Evolutionary conservation across 1,140 invertebrate species (phyloP).

Genomic region (Tetragonula clypearis): DNA sequence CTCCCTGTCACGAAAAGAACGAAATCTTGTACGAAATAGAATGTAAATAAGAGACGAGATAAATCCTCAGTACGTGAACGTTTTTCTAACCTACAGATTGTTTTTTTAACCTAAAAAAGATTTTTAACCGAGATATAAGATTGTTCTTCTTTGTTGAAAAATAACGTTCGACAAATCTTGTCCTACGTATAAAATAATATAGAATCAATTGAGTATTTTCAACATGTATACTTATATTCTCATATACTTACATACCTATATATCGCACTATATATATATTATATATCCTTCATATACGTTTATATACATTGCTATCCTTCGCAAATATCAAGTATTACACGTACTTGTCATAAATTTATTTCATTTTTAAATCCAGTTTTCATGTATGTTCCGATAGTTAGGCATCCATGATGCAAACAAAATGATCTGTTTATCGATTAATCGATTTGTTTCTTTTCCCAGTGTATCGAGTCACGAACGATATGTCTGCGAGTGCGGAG

Average conservation of each 20-base stretch:
- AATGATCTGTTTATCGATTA: neutral
- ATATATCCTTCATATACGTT: neutral
- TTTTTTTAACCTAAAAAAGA: too few species aligned
- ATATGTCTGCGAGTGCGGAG: constrained; percentile 96
- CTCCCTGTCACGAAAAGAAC: neutral
- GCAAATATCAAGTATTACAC: neutral
- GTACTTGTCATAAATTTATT: neutral
- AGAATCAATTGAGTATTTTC: too few species aligned
- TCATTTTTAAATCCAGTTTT: neutral
- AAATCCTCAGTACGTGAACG: neutral
- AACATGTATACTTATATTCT: too few species aligned
- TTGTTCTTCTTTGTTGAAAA: neutral
- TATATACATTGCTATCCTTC: neutral
- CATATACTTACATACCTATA: neutral
- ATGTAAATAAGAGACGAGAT: neutral
- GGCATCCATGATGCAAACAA: neutral
- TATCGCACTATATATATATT: neutral
- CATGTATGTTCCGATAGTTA: neutral
- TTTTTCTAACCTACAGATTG: neutral
- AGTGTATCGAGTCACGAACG: constrained; percentile 97
- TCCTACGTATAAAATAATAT: too few species aligned
- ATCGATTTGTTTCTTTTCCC: constrained; percentile 74
- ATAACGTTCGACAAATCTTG: neutral
- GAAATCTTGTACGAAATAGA: neutral
- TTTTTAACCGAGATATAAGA: neutral